Evolutionary conservation across 2,797 vertebrate genomes (phyloP), one percentile per base, ranked within the genome.

Genomic region (Loriculus beryllinus): DNA sequence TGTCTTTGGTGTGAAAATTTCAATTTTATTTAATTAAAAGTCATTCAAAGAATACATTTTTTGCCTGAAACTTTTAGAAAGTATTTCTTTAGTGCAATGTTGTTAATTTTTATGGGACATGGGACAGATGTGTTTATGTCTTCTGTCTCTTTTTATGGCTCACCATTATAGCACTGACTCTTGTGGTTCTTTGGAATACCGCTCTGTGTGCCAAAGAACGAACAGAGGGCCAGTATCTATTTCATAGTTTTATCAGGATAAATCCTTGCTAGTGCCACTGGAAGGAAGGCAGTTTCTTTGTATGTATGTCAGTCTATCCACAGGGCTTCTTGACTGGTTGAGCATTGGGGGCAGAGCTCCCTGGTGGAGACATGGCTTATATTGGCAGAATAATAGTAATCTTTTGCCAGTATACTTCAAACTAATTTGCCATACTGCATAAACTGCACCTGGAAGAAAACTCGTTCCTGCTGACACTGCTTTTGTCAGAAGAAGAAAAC

Each of bases 71-170:
- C 52, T 72, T 91, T 62, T 56, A 62, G 37, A 37, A 68, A 87
- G 70, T 51, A 54, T 82, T 92, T 52, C 40, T 92, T 88, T 56
- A 59, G 72, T 79, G 74, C 74, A 70, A 63, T 47, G 76, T 31
- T 81, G 76, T 92, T 95, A 92, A 86, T 95, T 93, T 96, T 91
- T 88, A 94, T 63, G 74, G 74, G 63, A 69, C 47, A 17, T 26
- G 54, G 62, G 88, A 93, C 77, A 79, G 93, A 96, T 91, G 77
- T 90, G 94, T 95, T 96, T 93, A 77, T 81, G 67, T 86, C 88
- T 94, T 93, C 91, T 92, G 91, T 82, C 92, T 92, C 42, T 70
- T 92, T 95, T 91, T 84, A 86, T 70, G 81, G 78, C 69, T 95
- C 10, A 31, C 49, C 70, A 20, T 87, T 90, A 80, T 2, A 94